Conservation (phyloP, 2,888 invertebrate species). For the Rapana venosa region DNA sequence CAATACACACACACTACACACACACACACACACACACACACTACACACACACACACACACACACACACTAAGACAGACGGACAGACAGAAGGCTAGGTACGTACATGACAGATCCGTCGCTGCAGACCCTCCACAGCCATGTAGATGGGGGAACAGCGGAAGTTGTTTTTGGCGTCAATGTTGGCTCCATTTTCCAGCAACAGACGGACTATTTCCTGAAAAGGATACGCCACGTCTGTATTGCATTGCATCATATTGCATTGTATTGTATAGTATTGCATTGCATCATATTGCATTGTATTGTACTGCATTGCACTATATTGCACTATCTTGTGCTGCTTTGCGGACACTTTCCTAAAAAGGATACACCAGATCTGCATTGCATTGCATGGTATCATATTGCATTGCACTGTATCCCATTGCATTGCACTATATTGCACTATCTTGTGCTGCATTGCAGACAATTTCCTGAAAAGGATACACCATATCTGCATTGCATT, state of each 20-base stretch:
- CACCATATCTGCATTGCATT: too few species aligned
- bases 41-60: neutral
- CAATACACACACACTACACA: neutral
- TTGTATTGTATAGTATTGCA: too few species aligned
- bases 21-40: neutral
- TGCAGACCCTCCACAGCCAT: constrained; percentile 75
- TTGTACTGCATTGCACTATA: neutral
- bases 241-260: neutral
- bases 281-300: too few species aligned
- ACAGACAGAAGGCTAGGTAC: constrained; percentile 44
- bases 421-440: too few species aligned
- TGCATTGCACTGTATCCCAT: too few species aligned
- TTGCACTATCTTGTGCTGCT: neutral
- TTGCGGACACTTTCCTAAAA: too few species aligned
- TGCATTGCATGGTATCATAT: too few species aligned
- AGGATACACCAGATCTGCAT: too few species aligned
- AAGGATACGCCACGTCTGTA: neutral
- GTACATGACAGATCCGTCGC: constrained; percentile 71
- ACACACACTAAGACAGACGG: neutral
- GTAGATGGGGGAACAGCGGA: constrained; percentile 72
- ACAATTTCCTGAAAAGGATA: too few species aligned
- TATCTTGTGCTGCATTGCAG: too few species aligned
- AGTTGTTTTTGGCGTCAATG: constrained; percentile 73
- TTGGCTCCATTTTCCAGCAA: constrained; percentile 76
- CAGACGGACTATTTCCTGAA: constrained; percentile 71